Conservation (phyloP, 2,797 vertebrate species). For the Enteromius anoplus region DNA sequence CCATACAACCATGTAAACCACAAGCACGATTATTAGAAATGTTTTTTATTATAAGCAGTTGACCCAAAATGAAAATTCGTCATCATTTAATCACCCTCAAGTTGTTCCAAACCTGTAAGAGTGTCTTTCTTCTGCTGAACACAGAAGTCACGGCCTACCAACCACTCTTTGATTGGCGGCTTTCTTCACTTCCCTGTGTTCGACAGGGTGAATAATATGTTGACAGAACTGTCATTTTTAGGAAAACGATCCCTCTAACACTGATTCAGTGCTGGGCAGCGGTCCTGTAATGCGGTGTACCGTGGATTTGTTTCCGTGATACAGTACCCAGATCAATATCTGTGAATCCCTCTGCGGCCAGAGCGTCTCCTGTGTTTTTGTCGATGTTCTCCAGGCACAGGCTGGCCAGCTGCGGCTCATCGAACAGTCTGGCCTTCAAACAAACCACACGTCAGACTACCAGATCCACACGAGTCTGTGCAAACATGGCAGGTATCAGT, state of each 20-base stretch:
- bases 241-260: background rate
- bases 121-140: background rate
- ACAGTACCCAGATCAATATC: constrained; percentile 94
- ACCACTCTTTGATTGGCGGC: background rate
- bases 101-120: background rate
- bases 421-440: constrained; percentile 90
- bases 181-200: background rate
- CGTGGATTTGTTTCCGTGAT: background rate
- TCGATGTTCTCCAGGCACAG: constrained; percentile 97
- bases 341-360: constrained; percentile 95
- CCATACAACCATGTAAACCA: background rate
- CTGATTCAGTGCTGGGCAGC: background rate
- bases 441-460: background rate
- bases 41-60: background rate
- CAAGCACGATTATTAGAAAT: background rate
- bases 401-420: constrained; percentile 96
- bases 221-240: background rate
- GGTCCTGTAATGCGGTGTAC: background rate
- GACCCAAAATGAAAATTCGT: background rate
- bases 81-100: background rate
- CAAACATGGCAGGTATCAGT: background rate
- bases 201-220: background rate
- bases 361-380: constrained; percentile 95
- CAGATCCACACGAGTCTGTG: background rate
- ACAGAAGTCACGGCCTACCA: background rate